Base-by-base conservation (phyloP, 2,797 vertebrate genomes). In the Euphonia xanthogaster region DNA sequence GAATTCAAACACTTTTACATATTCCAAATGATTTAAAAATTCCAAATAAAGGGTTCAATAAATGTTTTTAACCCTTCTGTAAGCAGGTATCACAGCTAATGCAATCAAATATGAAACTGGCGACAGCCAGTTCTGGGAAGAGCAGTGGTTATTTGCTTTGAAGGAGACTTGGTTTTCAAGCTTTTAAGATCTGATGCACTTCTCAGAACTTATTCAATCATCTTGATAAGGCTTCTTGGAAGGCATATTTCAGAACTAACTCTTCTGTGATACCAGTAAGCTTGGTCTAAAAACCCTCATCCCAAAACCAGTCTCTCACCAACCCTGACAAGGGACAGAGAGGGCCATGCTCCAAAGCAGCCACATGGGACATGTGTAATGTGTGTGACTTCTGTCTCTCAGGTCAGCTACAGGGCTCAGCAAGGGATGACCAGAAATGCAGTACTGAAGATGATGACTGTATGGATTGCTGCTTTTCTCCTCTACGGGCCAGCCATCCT, bases 341-440 rank as follows among this genome's bases (percentile, higher is more conserved):
- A 25, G 37, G 6, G 14, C 21, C 31, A 24, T 6, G 14, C 30
- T 61, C 62, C 45, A 74, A 35, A 24, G 21, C 21, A 80, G 39
- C 30, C 85, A 80, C 2, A 0, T 3, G 8, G 37, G 20, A 44
- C 23, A 22, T 1, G 1, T 50, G 28, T 40, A 33, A 74, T 7
- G 3, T 44, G 23, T 37, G 9, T 42, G 51, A 51, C 83, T 87
- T 61, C 10, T 60, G 54, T 72, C 48, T 71, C 60, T 72, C 92
- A 98, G 98, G 97, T 98, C 92, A 98, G 96, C 92, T 98, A 98
- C 96, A 97, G 97, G 71, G 98, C 97, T 63, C 98, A 98, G 94
- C 98, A 98, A 66, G 96, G 97, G 15, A 98, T 97, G 90, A 98
- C 97, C 20, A 97, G 95, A 54, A 97, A 95, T 19, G 73, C 98